Percentiles rank a stretch among this genome's conserved stretches.
These are phyloP conservation scores for Ploceus nigricollis DNA, from an alignment of 2,113 vertebrate species.

Conservation along the genomic window DNA sequence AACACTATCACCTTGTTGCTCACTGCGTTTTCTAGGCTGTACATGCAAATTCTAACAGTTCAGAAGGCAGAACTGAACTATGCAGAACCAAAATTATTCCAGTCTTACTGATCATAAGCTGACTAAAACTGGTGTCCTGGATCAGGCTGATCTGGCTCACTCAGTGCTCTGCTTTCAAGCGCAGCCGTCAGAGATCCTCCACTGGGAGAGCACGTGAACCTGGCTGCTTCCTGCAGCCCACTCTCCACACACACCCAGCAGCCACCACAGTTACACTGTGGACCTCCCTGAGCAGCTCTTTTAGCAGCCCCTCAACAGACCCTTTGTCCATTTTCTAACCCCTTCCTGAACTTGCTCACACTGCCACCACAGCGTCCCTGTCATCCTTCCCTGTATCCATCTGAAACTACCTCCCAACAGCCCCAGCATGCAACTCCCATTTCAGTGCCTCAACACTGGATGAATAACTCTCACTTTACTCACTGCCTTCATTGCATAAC, in stretches of 20 bases:
- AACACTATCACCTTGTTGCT: not conserved
- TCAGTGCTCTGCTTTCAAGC: not conserved
- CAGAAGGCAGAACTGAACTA: not conserved
- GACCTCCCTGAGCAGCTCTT: not conserved
- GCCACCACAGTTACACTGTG: fast-evolving
- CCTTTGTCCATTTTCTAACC: not conserved
- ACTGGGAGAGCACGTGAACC: not conserved
- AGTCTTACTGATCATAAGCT: not conserved
- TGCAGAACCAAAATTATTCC: not conserved
- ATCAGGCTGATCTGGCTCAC: not conserved
- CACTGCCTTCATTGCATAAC: not conserved
- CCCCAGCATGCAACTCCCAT: not conserved
- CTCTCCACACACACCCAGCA: not conserved
- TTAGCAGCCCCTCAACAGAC: not conserved
- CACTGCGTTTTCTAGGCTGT: not conserved
- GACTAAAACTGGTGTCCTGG: not conserved
- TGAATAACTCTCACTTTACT: not conserved
- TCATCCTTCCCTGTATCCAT: not conserved
- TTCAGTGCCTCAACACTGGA: not conserved
- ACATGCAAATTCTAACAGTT: not conserved
- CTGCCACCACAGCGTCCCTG: too few species aligned
- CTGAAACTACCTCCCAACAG: not conserved
- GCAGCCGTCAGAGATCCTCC: not conserved
- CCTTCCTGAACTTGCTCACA: not conserved
- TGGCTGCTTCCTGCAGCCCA: not conserved